Evolutionary conservation across 23 tunicate species (phyloP), one percentile per base, ranked within the genome.

Genomic region (Diplosoma virens): DNA sequence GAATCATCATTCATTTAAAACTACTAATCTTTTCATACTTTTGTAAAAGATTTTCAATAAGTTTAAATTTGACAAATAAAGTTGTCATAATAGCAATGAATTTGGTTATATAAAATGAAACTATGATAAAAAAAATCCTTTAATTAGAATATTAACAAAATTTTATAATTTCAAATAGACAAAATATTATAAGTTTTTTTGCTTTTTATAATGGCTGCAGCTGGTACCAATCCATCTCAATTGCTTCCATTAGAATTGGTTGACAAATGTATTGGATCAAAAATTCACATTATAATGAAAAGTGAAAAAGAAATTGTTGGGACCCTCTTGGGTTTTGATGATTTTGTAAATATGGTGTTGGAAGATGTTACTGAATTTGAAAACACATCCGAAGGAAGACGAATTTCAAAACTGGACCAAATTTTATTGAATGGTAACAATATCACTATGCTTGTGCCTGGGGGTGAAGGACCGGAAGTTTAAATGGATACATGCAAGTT

Each of bases 231-330:
- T 82, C 87, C 86, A 2, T 87, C 94, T 52, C 94, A 87, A 81
- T 58, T 87, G 32, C 33, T 87, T 59, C 94, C 94, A 11, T 45
- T 87, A 59, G 98, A 93, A 65, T 55, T 93, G 67, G 98, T 93
- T 63, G 98, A 93, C 68, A 93, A 93, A 73, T 93, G 98, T 48
- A 93, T 93, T 63, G 98, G 98, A 21, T 93, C 98, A 0, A 86
- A 76, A 66, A 93, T 93, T 41, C 98, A 93, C 72, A 93, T 93
- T 55, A 93, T 93, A 48, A 93, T 93, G 98, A 93, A 87, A 78
- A 83, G 83, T 74, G 94, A 93, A 82, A 93, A 93, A 65, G 98
- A 93, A 82, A 93, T 93, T 55, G 98, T 93, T 71, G 98, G 98
- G 70, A 93, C 98, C 7, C 63, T 93, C 64, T 87, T 93, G 14